Base-by-base conservation (phyloP, 2,113 vertebrate genomes). In the Zapus hudsonius region DNA sequence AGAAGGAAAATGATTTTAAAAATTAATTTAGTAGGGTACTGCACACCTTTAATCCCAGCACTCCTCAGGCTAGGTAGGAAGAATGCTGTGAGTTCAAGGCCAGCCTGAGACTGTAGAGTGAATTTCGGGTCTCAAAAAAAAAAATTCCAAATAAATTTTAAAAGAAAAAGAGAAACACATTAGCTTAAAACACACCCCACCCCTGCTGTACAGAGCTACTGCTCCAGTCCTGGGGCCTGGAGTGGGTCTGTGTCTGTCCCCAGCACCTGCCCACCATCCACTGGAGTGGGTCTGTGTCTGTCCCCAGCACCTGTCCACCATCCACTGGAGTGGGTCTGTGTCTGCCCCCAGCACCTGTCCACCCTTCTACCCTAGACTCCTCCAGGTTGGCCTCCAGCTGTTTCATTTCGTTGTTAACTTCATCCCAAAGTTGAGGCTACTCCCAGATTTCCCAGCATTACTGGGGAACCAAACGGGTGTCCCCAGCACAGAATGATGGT, bases 181-280 rank as follows among this genome's bases (percentile, higher is more conserved):
- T 15, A 52, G 52, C 12, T 52, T 52, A 52, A 10, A 47, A 31
- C 33, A 23, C 7, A 4, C 6, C 59, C 67, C 59, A 9, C 31
- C 22, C 74, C 22, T 20, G 44, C 44, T 2, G n/a, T 40, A 17
- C 73, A 36, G 74, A 3, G 12, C 3, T 8, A 31, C 23, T 12
- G 36, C 76, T 70, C 57, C 66, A 11, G 2, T 42, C 61, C 23
- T 23, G 2, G 16, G 38, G 3, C 29, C 57, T 2, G 3, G 76
- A 22, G 36, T 12, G 2, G 3, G 10, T 31, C 38, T 33, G 0
- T 1, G 11, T 3, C 3, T 0, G 31, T 2, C 16, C 38, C 63
- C 72, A 25, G 31, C 33, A 19, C 7, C 74, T 31, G 36, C 7
- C n/a, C 10, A 44, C 22, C 57, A 6, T 3, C 17, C 1, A 1